Conservation (phyloP, 2,888 invertebrate species). For the Nomada ferruginata region DNA sequence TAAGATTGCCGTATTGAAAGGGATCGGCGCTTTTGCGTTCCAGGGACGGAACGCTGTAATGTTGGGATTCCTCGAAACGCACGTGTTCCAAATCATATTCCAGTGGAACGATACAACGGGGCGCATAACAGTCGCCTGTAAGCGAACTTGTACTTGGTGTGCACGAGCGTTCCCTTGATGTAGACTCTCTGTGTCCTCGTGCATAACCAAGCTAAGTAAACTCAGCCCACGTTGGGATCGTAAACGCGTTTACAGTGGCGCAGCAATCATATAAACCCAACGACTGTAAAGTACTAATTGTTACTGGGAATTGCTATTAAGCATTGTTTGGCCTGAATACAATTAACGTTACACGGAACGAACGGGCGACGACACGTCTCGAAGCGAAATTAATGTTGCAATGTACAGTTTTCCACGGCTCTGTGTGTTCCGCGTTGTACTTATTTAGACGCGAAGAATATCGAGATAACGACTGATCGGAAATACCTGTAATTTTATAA, state of each 20-base stretch:
- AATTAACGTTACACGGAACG: not conserved
- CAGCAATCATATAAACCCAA: slow-evolving; percentile 40
- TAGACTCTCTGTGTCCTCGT: slow-evolving; percentile 48
- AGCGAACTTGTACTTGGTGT: slow-evolving; percentile 43
- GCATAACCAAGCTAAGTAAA: slow-evolving; percentile 70
- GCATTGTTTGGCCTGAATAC: slow-evolving; percentile 5
- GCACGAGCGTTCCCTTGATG: slow-evolving; percentile 4
- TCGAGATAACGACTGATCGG: not conserved
- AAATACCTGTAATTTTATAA: slow-evolving; percentile 14
- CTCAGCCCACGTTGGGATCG: slow-evolving; percentile 65
- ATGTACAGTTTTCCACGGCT: not conserved
- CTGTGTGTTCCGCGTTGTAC: not conserved
- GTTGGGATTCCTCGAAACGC: slow-evolving; percentile 33
- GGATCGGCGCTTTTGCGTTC: not conserved
- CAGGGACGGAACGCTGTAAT: not conserved
- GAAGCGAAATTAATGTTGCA: not conserved
- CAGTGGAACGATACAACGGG: slow-evolving; percentile 49
- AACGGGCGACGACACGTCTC: not conserved
- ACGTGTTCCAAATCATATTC: slow-evolving; percentile 61
- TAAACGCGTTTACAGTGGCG: slow-evolving; percentile 66
- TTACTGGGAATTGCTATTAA: not conserved
- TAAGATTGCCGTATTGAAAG: not conserved
- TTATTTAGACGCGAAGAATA: slow-evolving; percentile 6
- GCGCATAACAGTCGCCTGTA: slow-evolving; percentile 63
- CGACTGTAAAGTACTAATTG: slow-evolving; percentile 41